Conservation (phyloP, 2,888 invertebrate genomes). For the Eupithecia subfuscata region DNA sequence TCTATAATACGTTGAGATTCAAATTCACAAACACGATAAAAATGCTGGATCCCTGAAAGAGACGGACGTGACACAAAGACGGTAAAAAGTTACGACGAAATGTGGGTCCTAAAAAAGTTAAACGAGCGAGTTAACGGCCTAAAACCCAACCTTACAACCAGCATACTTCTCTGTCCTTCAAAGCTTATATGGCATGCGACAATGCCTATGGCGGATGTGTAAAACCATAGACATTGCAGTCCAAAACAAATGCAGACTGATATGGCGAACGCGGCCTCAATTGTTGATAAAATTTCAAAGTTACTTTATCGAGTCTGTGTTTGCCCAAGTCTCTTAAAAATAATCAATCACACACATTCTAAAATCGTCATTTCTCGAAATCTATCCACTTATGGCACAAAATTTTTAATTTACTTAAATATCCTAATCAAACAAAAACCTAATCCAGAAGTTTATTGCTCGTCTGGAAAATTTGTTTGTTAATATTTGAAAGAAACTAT, state of each 20-base stretch:
- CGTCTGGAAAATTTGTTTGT: not conserved
- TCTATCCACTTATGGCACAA: slow-evolving; percentile 43
- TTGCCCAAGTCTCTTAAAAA: slow-evolving; percentile 53
- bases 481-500: not conserved
- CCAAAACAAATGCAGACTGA: slow-evolving; percentile 51
- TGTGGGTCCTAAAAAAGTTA: slow-evolving; percentile 57
- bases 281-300: slow-evolving; percentile 41
- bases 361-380: slow-evolving; percentile 76
- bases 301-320: slow-evolving; percentile 35
- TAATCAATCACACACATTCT: slow-evolving; percentile 74
- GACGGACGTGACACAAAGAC: slow-evolving; percentile 46
- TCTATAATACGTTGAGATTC: slow-evolving; percentile 25
- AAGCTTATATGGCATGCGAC: slow-evolving; percentile 75
- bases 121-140: slow-evolving; percentile 50
- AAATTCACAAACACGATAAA: slow-evolving; percentile 29
- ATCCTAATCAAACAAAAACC: not conserved
- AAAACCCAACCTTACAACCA: slow-evolving; percentile 56
- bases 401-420: slow-evolving; percentile 24
- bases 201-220: slow-evolving; percentile 50
- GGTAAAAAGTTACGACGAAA: slow-evolving; percentile 37
- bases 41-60: slow-evolving; percentile 61
- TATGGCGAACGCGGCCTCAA: slow-evolving; percentile 23
- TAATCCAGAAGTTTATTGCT: not conserved
- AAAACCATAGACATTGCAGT: slow-evolving; percentile 56
- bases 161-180: slow-evolving; percentile 79